A percentile compares a stretch with the other conserved stretches of the same genome.
Evolutionary conservation across 2,797 vertebrate species (phyloP).

Genomic region (Basileuterus tristriatus): DNA sequence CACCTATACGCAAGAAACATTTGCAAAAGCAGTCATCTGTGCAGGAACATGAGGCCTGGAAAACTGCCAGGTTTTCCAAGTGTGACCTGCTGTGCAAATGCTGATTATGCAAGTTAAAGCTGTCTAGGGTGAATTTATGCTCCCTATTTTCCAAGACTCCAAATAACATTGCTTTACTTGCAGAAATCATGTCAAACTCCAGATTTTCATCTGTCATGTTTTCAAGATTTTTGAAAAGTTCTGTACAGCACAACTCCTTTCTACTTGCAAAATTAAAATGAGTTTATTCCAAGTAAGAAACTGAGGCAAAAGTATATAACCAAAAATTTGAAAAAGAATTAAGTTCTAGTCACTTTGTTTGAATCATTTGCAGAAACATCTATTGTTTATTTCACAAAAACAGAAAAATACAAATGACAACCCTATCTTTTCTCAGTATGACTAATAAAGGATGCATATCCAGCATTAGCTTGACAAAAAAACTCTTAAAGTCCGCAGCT

Average conservation of each 20-base stretch:
- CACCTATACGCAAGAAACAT: not conserved
- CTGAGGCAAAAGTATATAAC: not conserved
- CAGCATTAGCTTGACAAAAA: not conserved
- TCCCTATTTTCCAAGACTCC: slow-evolving; percentile 15
- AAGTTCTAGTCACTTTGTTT: not conserved
- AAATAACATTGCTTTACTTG: slow-evolving; percentile 1
- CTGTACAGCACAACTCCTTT: not conserved
- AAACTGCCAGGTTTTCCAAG: slow-evolving; percentile 44
- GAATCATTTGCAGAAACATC: not conserved
- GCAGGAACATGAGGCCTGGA: slow-evolving; percentile 17
- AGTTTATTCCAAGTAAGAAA: not conserved
- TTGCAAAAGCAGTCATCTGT: slow-evolving; percentile 24
- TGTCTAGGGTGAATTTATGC: slow-evolving; percentile 40
- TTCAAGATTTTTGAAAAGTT: not conserved
- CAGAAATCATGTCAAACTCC: not conserved
- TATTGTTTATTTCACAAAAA: not conserved
- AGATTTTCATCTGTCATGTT: not conserved
- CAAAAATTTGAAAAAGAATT: not conserved
- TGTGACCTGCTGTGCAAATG: slow-evolving; percentile 55
- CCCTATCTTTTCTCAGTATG: not conserved
- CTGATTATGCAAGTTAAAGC: slow-evolving; percentile 47
- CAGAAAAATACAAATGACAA: not conserved
- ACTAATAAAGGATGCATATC: not conserved
- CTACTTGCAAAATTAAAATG: not conserved
- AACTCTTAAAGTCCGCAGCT: not conserved